Percentiles rank a stretch among this genome's conserved stretches.
Evolutionary conservation across 2,113 vertebrate genomes (phyloP).

Genomic region (Gyps fulvus): DNA sequence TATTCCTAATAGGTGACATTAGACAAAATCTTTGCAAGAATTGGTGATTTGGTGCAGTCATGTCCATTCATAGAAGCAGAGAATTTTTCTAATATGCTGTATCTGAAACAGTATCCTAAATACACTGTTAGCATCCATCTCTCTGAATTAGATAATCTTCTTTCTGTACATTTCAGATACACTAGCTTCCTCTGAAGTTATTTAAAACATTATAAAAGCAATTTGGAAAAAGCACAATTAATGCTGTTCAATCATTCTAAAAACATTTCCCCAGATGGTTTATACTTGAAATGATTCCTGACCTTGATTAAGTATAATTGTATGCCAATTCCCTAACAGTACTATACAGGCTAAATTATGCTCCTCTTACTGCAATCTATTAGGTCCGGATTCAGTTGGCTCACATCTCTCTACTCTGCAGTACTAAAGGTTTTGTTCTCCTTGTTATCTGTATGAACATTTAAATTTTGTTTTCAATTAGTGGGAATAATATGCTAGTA

Average conservation of each 20-base stretch:
- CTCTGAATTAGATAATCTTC: background rate
- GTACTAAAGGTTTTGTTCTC: background rate
- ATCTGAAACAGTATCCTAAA: background rate
- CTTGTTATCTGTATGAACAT: background rate
- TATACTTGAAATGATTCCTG: background rate
- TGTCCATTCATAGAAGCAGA: background rate
- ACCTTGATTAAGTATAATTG: background rate
- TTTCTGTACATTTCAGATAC: fast-evolving
- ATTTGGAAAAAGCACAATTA: background rate
- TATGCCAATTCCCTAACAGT: background rate
- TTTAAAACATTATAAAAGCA: background rate
- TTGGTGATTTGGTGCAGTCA: background rate
- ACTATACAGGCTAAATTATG: background rate
- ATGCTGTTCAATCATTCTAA: background rate
- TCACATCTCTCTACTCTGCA: background rate
- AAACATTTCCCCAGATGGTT: background rate
- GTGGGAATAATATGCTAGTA: background rate
- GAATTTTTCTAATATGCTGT: background rate
- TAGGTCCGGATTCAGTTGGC: background rate
- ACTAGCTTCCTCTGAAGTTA: background rate
- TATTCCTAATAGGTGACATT: background rate
- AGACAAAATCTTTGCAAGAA: background rate
- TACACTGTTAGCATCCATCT: background rate
- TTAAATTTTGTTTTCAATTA: background rate
- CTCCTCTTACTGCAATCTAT: background rate